Evolutionary conservation across 92 coral and sea anemone species (phyloP).

Genomic region (Muricea muricata): DNA sequence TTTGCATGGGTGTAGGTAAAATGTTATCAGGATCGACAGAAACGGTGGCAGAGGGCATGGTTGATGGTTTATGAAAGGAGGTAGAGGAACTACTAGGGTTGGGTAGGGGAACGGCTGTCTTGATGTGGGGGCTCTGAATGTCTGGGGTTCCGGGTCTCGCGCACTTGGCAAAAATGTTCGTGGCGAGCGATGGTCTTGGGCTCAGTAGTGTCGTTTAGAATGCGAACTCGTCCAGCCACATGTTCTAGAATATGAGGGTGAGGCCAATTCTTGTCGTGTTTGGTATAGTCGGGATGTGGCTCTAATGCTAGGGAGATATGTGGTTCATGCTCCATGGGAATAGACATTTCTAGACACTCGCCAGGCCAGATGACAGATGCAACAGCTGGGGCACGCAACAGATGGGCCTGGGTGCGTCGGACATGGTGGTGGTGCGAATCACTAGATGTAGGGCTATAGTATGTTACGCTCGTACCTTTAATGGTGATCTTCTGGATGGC

Average conservation of each 20-base stretch:
- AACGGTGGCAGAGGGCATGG: slow-evolving; percentile 29
- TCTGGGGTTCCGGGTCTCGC: slow-evolving; percentile 25
- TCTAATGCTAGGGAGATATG: slow-evolving; percentile 35
- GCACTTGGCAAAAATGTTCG: slow-evolving; percentile 57
- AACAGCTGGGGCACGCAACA: slow-evolving; percentile 42
- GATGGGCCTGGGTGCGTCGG: slow-evolving; percentile 34
- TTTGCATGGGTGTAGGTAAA: slow-evolving; percentile 26
- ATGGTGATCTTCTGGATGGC: background rate
- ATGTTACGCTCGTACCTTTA: background rate
- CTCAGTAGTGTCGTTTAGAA: slow-evolving; percentile 48
- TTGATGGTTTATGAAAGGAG: slow-evolving; percentile 3
- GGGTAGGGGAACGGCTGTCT: too few relatives aligned
- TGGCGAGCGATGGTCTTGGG: slow-evolving; percentile 54
- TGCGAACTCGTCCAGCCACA: slow-evolving; percentile 51
- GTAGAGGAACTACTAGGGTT: too few relatives aligned
- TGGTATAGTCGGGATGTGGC: slow-evolving; percentile 50
- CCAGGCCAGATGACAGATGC: slow-evolving; percentile 50
- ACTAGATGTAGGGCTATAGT: background rate
- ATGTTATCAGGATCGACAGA: slow-evolving; percentile 62
- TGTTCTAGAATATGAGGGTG: slow-evolving; percentile 59
- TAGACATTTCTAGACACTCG: slow-evolving; percentile 16
- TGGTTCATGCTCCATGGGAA: slow-evolving; percentile 23
- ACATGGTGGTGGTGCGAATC: slow-evolving; percentile 13
- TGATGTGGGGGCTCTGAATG: too few relatives aligned
- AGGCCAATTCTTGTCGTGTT: slow-evolving; percentile 50